Percentiles rank a stretch among this genome's conserved stretches.
Conservation (phyloP, 2,797 vertebrate genomes). For the Carapus acus region DNA sequence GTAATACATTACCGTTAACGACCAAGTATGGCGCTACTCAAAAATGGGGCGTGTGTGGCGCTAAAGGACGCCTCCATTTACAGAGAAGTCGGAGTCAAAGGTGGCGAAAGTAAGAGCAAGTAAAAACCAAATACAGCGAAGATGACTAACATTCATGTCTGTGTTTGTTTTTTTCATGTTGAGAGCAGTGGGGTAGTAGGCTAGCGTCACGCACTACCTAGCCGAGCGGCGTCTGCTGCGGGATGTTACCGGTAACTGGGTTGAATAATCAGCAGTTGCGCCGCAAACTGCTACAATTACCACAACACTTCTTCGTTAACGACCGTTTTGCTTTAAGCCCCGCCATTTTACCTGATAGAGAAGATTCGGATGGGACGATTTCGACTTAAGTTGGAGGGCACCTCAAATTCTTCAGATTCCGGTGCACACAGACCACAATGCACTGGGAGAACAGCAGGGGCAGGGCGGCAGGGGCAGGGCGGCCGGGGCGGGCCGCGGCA, state of each 20-base stretch:
- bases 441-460: conserved; percentile 49
- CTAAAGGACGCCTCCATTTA: not conserved
- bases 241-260: conserved; percentile 37
- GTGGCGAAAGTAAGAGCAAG: accelerated
- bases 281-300: not conserved
- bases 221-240: conserved; percentile 38
- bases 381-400: conserved; percentile 51
- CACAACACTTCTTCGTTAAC: not conserved
- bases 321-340: not conserved
- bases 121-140: not conserved
- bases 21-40: not conserved
- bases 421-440: conserved; percentile 67
- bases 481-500: not conserved
- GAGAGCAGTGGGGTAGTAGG: no score
- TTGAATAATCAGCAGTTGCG: not conserved
- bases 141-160: no score
- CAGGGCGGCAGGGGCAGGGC: not conserved
- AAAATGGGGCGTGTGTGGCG: conserved; percentile 13
- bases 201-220: conserved; percentile 27
- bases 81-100: not conserved
- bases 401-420: conserved; percentile 77
- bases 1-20: conserved; percentile 2
- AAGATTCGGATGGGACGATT: conserved; percentile 4
- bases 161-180: no score
- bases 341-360: conserved; percentile 38